Percentiles rank a stretch among this genome's conserved stretches.
phyloP scores from a whole-genome alignment of 2,113 vertebrate species.

The Struthio camelus region DNA sequence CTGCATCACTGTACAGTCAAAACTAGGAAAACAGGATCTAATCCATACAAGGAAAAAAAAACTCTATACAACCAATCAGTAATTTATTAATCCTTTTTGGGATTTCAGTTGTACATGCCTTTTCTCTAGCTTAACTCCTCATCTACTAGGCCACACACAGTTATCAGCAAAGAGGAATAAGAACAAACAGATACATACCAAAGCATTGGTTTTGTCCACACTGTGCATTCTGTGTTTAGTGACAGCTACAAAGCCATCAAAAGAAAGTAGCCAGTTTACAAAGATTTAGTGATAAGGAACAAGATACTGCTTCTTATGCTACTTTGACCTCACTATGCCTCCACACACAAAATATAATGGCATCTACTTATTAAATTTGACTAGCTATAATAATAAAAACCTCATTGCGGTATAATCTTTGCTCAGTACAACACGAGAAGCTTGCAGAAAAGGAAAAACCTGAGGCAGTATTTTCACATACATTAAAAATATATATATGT shows the following conservation, averaged over 20 bases:
- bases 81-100: not conserved
- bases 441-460: constrained; percentile 1
- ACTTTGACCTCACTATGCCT: not conserved
- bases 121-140: not conserved
- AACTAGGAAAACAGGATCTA: not conserved
- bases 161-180: not conserved
- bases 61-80: not conserved
- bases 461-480: not conserved
- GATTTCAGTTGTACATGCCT: not conserved
- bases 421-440: not conserved
- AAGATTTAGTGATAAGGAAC: not conserved
- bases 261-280: not conserved
- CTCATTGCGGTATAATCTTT: not conserved
- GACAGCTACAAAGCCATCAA: not conserved
- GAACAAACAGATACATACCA: not conserved
- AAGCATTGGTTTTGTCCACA: not conserved
- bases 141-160: rapidly evolving
- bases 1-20: rapidly evolving
- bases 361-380: not conserved
- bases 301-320: not conserved
- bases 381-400: not conserved
- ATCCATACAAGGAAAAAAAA: not conserved
- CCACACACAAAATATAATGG: rapidly evolving
- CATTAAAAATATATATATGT: constrained; percentile 22
- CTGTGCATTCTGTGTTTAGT: not conserved